These are phyloP conservation scores for Acrossocheilus fasciatus DNA, from an alignment of 2,797 vertebrate genomes.

Conservation along the genomic window DNA sequence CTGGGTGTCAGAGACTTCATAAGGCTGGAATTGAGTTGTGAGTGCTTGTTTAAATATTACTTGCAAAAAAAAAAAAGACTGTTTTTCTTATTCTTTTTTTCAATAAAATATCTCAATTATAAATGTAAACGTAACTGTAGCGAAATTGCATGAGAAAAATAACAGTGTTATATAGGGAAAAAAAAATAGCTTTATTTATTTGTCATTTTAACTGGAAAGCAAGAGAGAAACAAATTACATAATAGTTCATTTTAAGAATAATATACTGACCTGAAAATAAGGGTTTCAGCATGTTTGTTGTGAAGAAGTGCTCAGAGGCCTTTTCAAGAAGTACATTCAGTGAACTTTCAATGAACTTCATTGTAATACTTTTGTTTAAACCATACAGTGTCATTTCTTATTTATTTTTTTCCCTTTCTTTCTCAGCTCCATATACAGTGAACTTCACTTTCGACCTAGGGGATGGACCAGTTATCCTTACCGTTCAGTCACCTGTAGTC, in stretches of 20 bases:
- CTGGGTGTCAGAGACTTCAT: conserved; percentile 86
- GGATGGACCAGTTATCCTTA: conserved; percentile 84
- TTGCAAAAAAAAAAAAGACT: neutral
- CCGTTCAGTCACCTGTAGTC: conserved; percentile 74
- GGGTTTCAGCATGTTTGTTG: neutral
- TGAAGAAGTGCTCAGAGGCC: neutral
- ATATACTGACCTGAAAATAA: neutral
- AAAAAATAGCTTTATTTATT: neutral
- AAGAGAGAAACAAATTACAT: conserved; percentile 1
- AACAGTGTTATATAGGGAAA: neutral
- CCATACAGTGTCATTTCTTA: neutral
- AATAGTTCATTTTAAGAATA: neutral
- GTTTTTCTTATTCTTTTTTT: neutral
- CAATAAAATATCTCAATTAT: neutral
- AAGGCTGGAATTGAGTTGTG: conserved; percentile 85
- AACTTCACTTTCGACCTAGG: conserved; percentile 90
- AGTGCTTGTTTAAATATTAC: conserved; percentile 67
- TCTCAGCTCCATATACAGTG: conserved; percentile 84
- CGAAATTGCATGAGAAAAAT: neutral
- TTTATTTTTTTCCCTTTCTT: neutral
- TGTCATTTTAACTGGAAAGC: neutral
- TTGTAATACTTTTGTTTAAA: neutral
- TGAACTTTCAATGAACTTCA: neutral
- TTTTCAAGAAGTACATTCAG: neutral
- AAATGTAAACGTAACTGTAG: neutral